Conservation (phyloP, 2,888 invertebrate genomes). For the Sinopyrophorus schimmeli region DNA sequence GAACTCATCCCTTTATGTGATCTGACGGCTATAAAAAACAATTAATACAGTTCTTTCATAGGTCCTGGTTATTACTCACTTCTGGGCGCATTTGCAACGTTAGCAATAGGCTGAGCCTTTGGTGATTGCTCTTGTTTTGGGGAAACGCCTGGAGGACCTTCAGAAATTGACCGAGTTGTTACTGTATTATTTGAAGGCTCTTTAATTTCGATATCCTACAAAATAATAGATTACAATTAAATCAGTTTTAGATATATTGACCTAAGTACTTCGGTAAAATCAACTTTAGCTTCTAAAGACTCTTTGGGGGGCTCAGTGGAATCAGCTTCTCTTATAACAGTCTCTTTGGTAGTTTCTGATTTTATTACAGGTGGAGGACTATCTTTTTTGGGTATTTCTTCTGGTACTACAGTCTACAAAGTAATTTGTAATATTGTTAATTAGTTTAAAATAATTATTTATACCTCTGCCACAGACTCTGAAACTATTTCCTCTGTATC, state of each 20-base stretch:
- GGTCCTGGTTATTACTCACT: constrained; percentile 10
- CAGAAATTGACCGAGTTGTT: constrained; percentile 34
- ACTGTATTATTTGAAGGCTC: constrained; percentile 25
- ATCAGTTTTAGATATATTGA: too few species aligned
- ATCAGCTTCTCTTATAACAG: constrained; percentile 55
- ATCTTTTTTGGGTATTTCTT: too few species aligned
- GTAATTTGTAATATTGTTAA: too few species aligned
- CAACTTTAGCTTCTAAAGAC: constrained; percentile 13
- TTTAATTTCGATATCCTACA: constrained; percentile 30
- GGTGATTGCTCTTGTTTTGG: constrained; percentile 45
- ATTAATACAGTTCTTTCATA: neutral
- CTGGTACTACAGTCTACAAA: too few species aligned
- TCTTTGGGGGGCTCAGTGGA: constrained; percentile 51
- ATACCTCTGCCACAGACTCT: neutral
- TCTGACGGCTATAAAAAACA: neutral
- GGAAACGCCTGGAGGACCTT: constrained; percentile 52
- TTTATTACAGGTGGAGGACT: constrained; percentile 26
- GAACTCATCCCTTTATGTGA: constrained; percentile 14
- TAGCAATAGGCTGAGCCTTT: constrained; percentile 38
- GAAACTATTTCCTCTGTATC: too few species aligned
- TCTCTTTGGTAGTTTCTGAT: constrained; percentile 42
- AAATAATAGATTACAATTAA: constrained; percentile 10
- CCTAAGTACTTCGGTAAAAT: constrained; percentile 15
- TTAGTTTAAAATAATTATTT: too few species aligned
- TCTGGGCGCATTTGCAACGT: constrained; percentile 30